Conservation (phyloP, 2,888 invertebrate genomes). For the Limenitis camilla region DNA sequence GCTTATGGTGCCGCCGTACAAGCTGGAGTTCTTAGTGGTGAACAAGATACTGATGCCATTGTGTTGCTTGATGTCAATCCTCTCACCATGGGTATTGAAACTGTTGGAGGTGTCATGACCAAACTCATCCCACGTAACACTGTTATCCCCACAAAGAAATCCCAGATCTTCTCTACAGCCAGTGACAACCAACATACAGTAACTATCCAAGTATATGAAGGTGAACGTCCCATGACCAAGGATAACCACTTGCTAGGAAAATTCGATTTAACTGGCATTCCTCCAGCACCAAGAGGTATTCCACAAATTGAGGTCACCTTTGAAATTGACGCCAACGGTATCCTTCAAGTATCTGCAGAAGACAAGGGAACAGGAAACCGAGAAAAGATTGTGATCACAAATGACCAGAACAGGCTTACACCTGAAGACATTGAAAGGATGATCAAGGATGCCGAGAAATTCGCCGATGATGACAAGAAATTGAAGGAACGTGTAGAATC, state of each 20-base stretch:
- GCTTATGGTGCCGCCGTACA: slow-evolving; percentile 99
- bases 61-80: slow-evolving; percentile 98
- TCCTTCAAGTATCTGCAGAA: slow-evolving; percentile 96
- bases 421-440: slow-evolving; percentile 99
- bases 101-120: slow-evolving; percentile 99
- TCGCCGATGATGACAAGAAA: slow-evolving; percentile 99
- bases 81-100: slow-evolving; percentile 99
- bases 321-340: slow-evolving; percentile 96
- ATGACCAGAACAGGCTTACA: slow-evolving; percentile 96
- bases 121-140: slow-evolving; percentile 98
- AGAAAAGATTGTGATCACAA: slow-evolving; percentile 99
- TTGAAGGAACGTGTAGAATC: slow-evolving; percentile 96
- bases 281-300: slow-evolving; percentile 94
- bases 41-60: slow-evolving; percentile 97
- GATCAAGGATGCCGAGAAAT: slow-evolving; percentile 99
- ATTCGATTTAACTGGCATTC: slow-evolving; percentile 97
- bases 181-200: slow-evolving; percentile 99
- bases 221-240: slow-evolving; percentile 99
- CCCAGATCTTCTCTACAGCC: slow-evolving; percentile 99
- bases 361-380: slow-evolving; percentile 99
- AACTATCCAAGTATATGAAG: slow-evolving; percentile 98
- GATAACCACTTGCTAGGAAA: slow-evolving; percentile 99
- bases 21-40: slow-evolving; percentile 97
- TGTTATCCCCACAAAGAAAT: slow-evolving; percentile 99
- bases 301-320: slow-evolving; percentile 97